These are phyloP conservation scores for Delichon dasypus DNA, from an alignment of 2,797 vertebrate species.

Conservation along the genomic window DNA sequence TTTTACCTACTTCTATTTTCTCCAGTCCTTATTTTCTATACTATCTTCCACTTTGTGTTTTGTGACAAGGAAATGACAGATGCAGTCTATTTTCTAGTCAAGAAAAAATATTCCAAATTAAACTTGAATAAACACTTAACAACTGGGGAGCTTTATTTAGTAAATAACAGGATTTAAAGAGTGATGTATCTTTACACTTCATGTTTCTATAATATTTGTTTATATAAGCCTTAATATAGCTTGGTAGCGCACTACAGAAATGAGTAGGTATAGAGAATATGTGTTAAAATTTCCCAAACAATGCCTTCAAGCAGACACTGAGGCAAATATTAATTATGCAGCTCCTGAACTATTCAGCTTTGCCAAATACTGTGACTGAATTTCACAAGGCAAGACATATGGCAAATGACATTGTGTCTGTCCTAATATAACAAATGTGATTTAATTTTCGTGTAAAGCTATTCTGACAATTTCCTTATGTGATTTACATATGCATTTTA, in stretches of 20 bases:
- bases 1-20: background rate
- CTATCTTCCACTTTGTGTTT: background rate
- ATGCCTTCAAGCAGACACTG: background rate
- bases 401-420: background rate
- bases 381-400: constrained; percentile 19
- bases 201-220: background rate
- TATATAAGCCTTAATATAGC: background rate
- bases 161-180: background rate
- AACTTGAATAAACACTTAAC: background rate
- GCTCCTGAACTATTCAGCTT: background rate
- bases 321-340: background rate
- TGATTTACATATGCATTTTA: constrained; percentile 25
- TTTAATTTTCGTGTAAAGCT: constrained; percentile 22
- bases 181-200: background rate
- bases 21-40: background rate
- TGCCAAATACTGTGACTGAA: constrained; percentile 19
- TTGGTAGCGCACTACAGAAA: background rate
- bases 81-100: background rate
- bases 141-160: background rate
- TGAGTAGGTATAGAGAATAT: background rate
- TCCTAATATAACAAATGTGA: constrained; percentile 1
- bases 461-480: constrained; percentile 27
- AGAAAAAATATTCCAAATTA: background rate
- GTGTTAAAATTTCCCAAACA: background rate
- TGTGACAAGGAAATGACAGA: background rate